Percentiles rank a stretch among this genome's conserved stretches.
Conservation (phyloP, 2,797 vertebrate species). For the Poeciliopsis presidionis region DNA sequence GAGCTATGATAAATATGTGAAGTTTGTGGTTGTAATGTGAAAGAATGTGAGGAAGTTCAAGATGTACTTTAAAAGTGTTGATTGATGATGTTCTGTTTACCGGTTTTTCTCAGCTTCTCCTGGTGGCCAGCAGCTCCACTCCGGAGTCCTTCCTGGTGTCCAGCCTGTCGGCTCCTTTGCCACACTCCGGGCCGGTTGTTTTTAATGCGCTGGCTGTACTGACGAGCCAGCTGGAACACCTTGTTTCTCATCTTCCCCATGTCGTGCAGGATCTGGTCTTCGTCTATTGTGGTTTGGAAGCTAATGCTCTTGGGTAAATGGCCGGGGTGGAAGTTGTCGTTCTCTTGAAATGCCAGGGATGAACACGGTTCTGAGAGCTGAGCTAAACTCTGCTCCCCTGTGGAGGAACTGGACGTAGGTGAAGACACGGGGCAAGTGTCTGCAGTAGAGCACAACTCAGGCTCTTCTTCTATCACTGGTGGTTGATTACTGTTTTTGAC, state of each 20-base stretch:
- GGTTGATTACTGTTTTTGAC: constrained; percentile 66
- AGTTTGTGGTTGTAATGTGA: neutral
- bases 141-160: constrained; percentile 62
- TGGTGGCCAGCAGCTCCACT: constrained; percentile 72
- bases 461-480: constrained; percentile 81
- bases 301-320: constrained; percentile 73
- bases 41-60: neutral
- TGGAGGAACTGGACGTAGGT: constrained; percentile 54
- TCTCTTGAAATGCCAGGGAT: constrained; percentile 40
- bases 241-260: constrained; percentile 88
- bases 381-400: constrained; percentile 40
- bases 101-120: constrained; percentile 71
- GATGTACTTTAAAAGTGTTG: neutral
- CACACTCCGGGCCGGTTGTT: constrained; percentile 74
- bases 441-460: constrained; percentile 67
- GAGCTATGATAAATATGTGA: neutral
- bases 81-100: constrained; percentile 59
- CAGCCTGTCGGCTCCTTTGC: constrained; percentile 59
- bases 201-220: constrained; percentile 97
- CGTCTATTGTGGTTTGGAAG: constrained; percentile 69
- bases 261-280: constrained; percentile 81
- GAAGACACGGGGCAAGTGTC: constrained; percentile 66
- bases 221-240: constrained; percentile 93
- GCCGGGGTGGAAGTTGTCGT: constrained; percentile 42
- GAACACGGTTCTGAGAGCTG: constrained; percentile 46